Evolutionary conservation across 2,797 vertebrate genomes (phyloP), one percentile per base, ranked within the genome.

Genomic region (Chiroxiphia lanceolata): DNA sequence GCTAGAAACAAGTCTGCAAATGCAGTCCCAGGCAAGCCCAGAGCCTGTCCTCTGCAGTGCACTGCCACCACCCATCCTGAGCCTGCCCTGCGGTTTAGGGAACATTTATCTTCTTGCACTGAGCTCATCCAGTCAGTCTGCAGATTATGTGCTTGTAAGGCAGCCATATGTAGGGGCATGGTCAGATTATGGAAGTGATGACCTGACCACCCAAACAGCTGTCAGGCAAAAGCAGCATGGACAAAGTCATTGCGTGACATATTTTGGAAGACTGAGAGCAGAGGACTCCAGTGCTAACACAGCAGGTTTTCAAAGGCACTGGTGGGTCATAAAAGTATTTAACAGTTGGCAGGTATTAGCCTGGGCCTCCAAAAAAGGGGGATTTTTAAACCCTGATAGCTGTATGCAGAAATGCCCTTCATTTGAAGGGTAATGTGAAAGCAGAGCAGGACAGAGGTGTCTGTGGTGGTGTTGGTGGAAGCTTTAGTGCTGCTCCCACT

Each of bases 101-200:
- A 94, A 56, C 11, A 15, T 40, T 72, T 63, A 57, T 45, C 75
- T 89, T 36, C 40, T 61, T 64, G 26, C 33, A 18, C 61, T 63
- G 86, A 77, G 54, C 59, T 93, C 67, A 67, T 80, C 63, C 65
- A 88, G 76, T 36, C 79, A 34, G 76, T 33, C 70, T 87, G 74
- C 42, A 70, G 80, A 76, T 94, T 84, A 90, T 82, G 92, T 70
- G 44, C 40, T 89, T 90, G 38, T 26, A n/a, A 79, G 27, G 38
- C 44, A 87, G 70, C 80, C 22, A 4, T 82, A 56, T 31, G 47
- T 56, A 25, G 31, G 42, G 59, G 26, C 61, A 56, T 5, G 40
- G 82, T 42, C 59, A 87, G 83, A 84, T 94, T 87, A 64, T 53
- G 54, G 82, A 79, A 84, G 31, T 14, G 33, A 15, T 61, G 74